Evolutionary conservation across 2,113 vertebrate genomes (phyloP), one percentile per base, ranked within the genome.

Genomic region (Pluvialis apricaria): DNA sequence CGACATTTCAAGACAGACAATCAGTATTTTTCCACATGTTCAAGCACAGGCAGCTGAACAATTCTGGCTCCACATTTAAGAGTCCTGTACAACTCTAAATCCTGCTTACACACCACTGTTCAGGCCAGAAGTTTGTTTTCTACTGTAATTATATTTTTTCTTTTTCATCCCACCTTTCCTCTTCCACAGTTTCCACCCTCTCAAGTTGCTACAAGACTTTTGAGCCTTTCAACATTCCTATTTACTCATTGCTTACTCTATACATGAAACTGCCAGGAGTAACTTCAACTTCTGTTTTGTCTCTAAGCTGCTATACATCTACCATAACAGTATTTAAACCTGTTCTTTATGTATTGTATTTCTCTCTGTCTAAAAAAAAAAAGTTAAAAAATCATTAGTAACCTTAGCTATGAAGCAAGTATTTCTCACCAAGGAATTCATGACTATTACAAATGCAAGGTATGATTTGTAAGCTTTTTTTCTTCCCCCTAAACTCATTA

Each of bases 341-440:
- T 51, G 36, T 16, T 61, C 47, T 58, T 25, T 42, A 54, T 0
- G 0, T 16, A 45, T 16, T 11, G 3, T 7, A 42, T 34, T 66
- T 40, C 16, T 65, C 58, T 57, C 40, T 19, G 24, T 57, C 13
- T 13, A 10, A 28, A 9, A 61, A 92, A 54, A 71, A 6, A 29
- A 29, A 28, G 11, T 1, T 12, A 10, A 22, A 54, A 77, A 36
- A 13, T 26, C 24, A 62, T n/a, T 25, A 83, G 26, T 15, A 60
- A 57, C 32, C 12, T 76, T 26, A 61, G 12, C 31, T 65, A 47
- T 22, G 44, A 92, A 14, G 16, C 28, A 79, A 64, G 28, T 51
- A 72, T 79, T 95, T 93, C 47, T 82, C 79, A 93, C n/a, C 44
- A 65, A 69, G 45, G 12, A 70, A 83, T 70, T 72, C 2, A 45